Conservation (phyloP, 2,797 vertebrate species). For the Sebastes hubbsi region DNA sequence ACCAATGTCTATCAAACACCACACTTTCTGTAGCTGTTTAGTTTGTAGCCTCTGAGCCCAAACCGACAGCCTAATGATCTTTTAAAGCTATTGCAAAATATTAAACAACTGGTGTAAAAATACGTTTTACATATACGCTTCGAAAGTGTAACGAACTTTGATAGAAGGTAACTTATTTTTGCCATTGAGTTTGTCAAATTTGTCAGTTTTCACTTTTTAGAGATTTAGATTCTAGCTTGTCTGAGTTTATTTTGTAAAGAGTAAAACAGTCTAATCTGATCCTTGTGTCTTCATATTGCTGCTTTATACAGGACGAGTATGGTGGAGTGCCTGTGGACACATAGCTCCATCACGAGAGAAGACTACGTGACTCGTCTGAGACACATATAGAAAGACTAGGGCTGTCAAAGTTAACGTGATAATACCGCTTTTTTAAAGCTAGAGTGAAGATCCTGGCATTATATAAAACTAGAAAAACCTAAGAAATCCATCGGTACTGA, state of each 20-base stretch:
- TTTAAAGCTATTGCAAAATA: neutral
- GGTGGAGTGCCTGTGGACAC: neutral
- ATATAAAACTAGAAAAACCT: too few relatives aligned
- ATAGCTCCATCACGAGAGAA: neutral
- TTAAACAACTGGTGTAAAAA: neutral
- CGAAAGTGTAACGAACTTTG: too few relatives aligned
- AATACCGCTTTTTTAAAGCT: too few relatives aligned
- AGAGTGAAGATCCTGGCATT: too few relatives aligned
- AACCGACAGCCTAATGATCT: neutral
- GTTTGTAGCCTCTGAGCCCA: neutral
- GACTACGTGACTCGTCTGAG: too few relatives aligned
- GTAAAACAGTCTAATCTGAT: neutral
- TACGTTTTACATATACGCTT: neutral
- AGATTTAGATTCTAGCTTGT: neutral
- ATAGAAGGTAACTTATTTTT: neutral
- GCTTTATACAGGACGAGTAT: neutral
- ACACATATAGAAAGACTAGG: too few relatives aligned
- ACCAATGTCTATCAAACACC: neutral
- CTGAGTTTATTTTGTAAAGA: neutral
- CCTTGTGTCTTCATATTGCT: neutral
- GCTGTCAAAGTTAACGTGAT: too few relatives aligned
- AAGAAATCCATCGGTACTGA: too few relatives aligned
- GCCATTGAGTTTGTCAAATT: too few relatives aligned
- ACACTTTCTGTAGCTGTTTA: neutral
- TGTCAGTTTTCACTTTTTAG: neutral